phyloP scores from a whole-genome alignment of 2,113 vertebrate genomes.

The Onychostruthus taczanowskii region DNA sequence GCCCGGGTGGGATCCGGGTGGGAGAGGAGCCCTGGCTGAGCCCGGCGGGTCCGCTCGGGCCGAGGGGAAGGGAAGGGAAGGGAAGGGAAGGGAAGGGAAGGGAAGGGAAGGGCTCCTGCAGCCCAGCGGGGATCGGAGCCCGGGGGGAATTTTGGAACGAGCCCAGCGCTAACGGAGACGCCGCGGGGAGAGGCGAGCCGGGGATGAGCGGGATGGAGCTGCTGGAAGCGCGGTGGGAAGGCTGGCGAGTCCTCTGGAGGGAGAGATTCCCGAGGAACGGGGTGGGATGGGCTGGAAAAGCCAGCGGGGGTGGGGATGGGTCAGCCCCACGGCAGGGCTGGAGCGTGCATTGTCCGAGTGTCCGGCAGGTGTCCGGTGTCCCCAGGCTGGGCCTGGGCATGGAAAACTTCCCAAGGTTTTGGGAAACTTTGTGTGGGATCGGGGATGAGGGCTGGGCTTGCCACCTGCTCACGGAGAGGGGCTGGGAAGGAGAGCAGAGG shows the following conservation, averaged over 20 bases:
- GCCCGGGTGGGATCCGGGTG: background rate
- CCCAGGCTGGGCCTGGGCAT: rapidly evolving
- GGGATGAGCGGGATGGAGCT: background rate
- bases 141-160: background rate
- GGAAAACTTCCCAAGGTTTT: rapidly evolving
- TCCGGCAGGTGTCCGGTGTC: background rate
- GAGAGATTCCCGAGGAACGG: background rate
- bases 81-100: too few relatives aligned
- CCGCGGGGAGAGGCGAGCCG: background rate
- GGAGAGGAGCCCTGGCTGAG: background rate
- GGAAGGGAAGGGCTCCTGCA: background rate
- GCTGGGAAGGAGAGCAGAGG: rapidly evolving
- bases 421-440: background rate
- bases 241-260: rapidly evolving
- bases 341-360: background rate
- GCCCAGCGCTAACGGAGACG: rapidly evolving
- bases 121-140: background rate
- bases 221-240: rapidly evolving
- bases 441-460: background rate
- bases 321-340: background rate
- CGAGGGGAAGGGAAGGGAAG: too few relatives aligned
- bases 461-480: rapidly evolving
- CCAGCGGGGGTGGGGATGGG: background rate
- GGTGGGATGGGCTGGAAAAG: background rate
- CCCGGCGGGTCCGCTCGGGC: too few relatives aligned